Percentiles rank a stretch among this genome's conserved stretches.
Evolutionary conservation across 2,888 invertebrate species (phyloP).

Genomic region (Sphinx pinastri): DNA sequence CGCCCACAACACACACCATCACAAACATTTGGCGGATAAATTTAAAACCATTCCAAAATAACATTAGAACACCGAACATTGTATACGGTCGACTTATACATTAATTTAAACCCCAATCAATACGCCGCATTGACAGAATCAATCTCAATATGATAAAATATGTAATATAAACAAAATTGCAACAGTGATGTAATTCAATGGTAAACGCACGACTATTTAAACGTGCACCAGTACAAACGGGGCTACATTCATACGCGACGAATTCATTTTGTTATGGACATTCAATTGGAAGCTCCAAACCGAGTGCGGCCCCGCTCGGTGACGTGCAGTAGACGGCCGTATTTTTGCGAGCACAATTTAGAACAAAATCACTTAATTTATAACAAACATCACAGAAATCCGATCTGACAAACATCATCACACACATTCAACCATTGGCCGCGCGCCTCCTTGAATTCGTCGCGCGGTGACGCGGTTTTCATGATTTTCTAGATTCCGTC

Average conservation of each 20-base stretch:
- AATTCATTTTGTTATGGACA: background rate
- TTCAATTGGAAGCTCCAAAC: background rate
- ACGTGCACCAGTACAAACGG: background rate
- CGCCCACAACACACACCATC: background rate
- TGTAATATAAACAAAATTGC: background rate
- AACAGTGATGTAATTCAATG: background rate
- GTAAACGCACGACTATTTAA: background rate
- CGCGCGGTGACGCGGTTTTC: conserved; percentile 3
- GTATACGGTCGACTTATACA: background rate
- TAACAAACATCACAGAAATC: conserved; percentile 22
- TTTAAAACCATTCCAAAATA: background rate
- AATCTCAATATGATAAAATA: background rate
- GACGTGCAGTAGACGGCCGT: background rate
- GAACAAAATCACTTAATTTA: conserved; percentile 22
- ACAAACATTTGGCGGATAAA: background rate
- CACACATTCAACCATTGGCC: background rate
- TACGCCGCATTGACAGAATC: background rate
- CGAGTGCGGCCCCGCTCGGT: background rate
- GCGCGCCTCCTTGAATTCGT: background rate
- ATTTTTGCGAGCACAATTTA: conserved; percentile 14
- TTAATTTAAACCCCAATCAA: background rate
- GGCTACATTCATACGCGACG: background rate
- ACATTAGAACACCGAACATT: background rate
- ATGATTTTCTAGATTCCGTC: background rate
- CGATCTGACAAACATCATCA: conserved; percentile 8